Percentiles rank a stretch among this genome's conserved stretches.
These are phyloP conservation scores for Drosophila ambigua DNA, from an alignment of 1,140 invertebrate genomes.

Conservation along the genomic window DNA sequence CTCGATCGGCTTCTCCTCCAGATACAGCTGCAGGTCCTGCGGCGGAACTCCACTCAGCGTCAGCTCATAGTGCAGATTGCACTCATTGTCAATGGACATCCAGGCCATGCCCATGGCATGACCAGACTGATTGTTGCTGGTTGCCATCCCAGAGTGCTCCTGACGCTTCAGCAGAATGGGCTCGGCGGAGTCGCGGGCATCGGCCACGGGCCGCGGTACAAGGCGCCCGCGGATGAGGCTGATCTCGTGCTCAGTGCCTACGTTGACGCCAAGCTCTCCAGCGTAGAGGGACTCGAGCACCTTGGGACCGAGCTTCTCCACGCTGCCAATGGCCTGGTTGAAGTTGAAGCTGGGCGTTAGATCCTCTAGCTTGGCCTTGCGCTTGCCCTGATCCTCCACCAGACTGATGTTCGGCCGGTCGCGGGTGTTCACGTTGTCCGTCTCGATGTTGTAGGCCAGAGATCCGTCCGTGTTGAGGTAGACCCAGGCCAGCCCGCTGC, in stretches of 20 bases:
- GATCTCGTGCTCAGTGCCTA: conserved; percentile 86
- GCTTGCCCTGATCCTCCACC: conserved; percentile 88
- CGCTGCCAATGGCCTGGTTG: conserved; percentile 88
- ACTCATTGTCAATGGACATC: conserved; percentile 92
- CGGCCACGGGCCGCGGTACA: conserved; percentile 88
- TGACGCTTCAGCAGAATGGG: conserved; percentile 88
- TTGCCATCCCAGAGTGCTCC: conserved; percentile 84
- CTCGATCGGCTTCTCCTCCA: conserved; percentile 87
- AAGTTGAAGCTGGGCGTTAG: conserved; percentile 86
- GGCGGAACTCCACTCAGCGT: conserved; percentile 82
- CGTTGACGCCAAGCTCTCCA: conserved; percentile 90
- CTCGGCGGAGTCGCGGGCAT: conserved; percentile 88
- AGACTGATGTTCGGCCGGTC: conserved; percentile 88
- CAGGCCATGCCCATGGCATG: conserved; percentile 90
- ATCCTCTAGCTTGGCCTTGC: conserved; percentile 89
- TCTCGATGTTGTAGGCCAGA: conserved; percentile 88
- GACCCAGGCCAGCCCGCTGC: conserved; percentile 90
- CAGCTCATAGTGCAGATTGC: conserved; percentile 93
- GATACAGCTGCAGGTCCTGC: conserved; percentile 85
- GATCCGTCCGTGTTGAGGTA: conserved; percentile 91
- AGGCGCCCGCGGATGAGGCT: conserved; percentile 88
- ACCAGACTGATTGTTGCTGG: conserved; percentile 51
- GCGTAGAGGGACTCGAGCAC: conserved; percentile 91
- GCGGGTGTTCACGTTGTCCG: conserved; percentile 85
- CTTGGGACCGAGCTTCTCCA: conserved; percentile 87